These are phyloP conservation scores for Halcyon senegalensis DNA, from an alignment of 2,113 vertebrate genomes.

Conservation along the genomic window DNA sequence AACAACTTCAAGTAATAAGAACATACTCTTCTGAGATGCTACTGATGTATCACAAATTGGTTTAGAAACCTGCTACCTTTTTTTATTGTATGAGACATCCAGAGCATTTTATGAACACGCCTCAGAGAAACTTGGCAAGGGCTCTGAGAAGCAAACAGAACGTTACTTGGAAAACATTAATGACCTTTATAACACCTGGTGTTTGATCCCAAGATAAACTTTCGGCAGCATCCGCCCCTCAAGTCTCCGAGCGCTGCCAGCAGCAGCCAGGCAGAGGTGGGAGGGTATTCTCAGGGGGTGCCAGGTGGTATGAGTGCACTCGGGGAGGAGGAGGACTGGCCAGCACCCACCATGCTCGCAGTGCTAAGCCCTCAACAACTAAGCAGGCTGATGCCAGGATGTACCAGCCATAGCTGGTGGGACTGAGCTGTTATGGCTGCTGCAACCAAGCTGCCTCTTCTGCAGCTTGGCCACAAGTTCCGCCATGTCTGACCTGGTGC, in stretches of 20 bases:
- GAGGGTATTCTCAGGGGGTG: background rate
- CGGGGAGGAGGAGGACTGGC: background rate
- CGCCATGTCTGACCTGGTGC: background rate
- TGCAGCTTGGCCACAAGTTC: background rate
- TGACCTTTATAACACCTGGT: slow-evolving; percentile 55
- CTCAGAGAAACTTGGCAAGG: slow-evolving; percentile 41
- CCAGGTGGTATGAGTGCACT: background rate
- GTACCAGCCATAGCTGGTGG: background rate
- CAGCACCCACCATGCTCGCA: background rate
- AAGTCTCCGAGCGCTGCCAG: background rate
- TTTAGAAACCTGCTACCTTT: slow-evolving; percentile 15
- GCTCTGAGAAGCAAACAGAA: slow-evolving; percentile 62
- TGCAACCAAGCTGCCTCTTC: rapidly evolving
- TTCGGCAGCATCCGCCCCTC: background rate
- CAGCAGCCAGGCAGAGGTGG: background rate
- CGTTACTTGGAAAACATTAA: slow-evolving; percentile 37
- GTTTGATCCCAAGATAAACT: slow-evolving; percentile 54
- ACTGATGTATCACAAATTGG: background rate
- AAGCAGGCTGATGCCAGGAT: background rate
- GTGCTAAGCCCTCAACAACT: background rate
- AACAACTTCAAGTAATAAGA: background rate
- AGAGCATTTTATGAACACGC: background rate
- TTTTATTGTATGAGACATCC: background rate
- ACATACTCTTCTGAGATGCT: background rate
- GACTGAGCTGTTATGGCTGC: rapidly evolving